Evolutionary conservation across 2,113 vertebrate species (phyloP).

Genomic region (Lagopus leucura): DNA sequence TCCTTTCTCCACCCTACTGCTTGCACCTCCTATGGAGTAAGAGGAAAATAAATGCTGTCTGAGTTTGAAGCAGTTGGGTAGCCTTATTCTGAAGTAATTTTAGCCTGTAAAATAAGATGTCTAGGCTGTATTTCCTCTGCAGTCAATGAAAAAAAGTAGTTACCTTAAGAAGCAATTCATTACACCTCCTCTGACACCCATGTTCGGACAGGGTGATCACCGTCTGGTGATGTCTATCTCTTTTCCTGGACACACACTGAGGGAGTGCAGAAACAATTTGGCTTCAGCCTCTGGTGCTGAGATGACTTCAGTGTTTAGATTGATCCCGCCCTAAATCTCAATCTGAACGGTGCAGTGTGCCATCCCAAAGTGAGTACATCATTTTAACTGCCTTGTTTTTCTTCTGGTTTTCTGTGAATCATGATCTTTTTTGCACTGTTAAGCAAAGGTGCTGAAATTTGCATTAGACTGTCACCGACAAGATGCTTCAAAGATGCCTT

Average conservation of each 20-base stretch:
- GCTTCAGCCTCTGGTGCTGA: not conserved
- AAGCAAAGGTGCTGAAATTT: conserved; percentile 45
- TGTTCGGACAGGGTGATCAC: not conserved
- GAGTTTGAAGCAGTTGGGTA: not conserved
- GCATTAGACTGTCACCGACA: conserved; percentile 6
- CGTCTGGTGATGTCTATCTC: not conserved
- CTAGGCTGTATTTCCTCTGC: not conserved
- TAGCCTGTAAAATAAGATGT: not conserved
- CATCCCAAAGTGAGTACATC: conserved; percentile 44
- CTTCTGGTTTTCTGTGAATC: conserved; percentile 50
- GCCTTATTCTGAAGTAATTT: conserved; percentile 44
- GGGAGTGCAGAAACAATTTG: conserved; percentile 26
- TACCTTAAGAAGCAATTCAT: conserved; percentile 7
- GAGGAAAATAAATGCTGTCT: conserved; percentile 27
- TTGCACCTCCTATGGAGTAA: not conserved
- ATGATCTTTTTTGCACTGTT: conserved; percentile 10
- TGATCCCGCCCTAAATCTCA: conserved; percentile 41
- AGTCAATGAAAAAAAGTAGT: not conserved
- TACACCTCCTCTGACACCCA: not conserved
- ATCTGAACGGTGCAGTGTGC: not conserved
- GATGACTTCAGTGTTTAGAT: conserved; percentile 51
- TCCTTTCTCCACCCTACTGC: not conserved
- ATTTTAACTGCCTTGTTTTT: conserved; percentile 69
- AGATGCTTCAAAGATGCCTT: not conserved
- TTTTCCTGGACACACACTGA: conserved; percentile 26